phyloP scores from a whole-genome alignment of 2,113 vertebrate species.

The Mesoclemmys tuberculata region DNA sequence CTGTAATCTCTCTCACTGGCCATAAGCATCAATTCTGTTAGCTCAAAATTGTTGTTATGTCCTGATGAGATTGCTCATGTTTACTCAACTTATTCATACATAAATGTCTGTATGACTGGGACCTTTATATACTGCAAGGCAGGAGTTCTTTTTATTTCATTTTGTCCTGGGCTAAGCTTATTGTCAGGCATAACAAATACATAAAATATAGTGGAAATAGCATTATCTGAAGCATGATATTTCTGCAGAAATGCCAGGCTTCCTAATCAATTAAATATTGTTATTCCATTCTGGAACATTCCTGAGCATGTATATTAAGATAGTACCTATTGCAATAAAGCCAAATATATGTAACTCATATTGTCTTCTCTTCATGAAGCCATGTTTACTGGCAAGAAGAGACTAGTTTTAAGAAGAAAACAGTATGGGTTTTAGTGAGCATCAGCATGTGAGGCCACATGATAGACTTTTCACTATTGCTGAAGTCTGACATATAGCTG shows the following conservation, averaged over 20 bases:
- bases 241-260: constrained; percentile 50
- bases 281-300: constrained; percentile 33
- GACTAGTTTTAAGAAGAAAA: background rate
- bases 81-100: constrained; percentile 21
- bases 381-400: background rate
- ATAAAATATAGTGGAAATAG: constrained; percentile 50
- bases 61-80: background rate
- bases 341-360: constrained; percentile 14
- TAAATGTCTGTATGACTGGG: constrained; percentile 38
- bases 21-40: background rate
- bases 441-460: background rate
- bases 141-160: constrained; percentile 46
- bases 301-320: background rate
- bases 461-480: background rate
- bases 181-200: constrained; percentile 63
- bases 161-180: constrained; percentile 20
- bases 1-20: background rate
- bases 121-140: background rate
- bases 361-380: background rate
- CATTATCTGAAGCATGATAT: constrained; percentile 48
- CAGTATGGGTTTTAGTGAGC: background rate
- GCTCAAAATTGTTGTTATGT: constrained; percentile 45
- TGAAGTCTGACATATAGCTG: background rate
- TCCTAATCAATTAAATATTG: constrained; percentile 7
- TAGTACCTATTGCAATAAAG: background rate